A percentile compares a stretch with the other conserved stretches of the same genome.
Evolutionary conservation across 2,888 invertebrate genomes (phyloP).

Genomic region (Cerceris rybyensis): DNA sequence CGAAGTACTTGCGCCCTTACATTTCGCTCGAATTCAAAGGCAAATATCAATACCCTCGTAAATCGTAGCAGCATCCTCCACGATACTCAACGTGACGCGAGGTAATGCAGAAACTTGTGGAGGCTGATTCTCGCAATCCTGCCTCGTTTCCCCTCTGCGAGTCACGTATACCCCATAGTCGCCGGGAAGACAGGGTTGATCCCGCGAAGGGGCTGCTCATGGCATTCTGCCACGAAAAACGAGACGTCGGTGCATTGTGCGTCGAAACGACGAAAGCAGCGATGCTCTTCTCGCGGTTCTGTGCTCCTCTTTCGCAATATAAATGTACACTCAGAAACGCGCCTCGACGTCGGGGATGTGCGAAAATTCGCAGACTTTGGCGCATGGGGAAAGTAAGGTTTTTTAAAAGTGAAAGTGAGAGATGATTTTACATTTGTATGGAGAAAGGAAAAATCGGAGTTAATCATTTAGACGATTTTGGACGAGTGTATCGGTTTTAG

Average conservation of each 20-base stretch:
- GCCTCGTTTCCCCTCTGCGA: slow-evolving; percentile 14
- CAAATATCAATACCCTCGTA: background rate
- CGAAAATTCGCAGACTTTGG: background rate
- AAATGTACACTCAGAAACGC: slow-evolving; percentile 15
- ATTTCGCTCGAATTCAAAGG: too few relatives aligned
- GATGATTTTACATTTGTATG: too few relatives aligned
- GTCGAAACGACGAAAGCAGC: slow-evolving; percentile 44
- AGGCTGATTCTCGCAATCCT: slow-evolving; percentile 9
- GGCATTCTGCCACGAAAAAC: slow-evolving; percentile 50
- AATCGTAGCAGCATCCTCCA: background rate
- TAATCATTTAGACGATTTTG: too few relatives aligned
- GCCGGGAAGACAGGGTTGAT: slow-evolving; percentile 43
- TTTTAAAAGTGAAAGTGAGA: too few relatives aligned
- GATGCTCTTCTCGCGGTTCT: slow-evolving; percentile 44
- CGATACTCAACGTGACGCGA: background rate
- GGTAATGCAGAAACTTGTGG: slow-evolving; percentile 1
- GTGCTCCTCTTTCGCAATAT: background rate
- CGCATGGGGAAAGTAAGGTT: too few relatives aligned
- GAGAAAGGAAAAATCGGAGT: too few relatives aligned
- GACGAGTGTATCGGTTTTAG: too few relatives aligned
- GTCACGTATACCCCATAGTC: slow-evolving; percentile 45
- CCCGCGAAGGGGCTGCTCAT: slow-evolving; percentile 32
- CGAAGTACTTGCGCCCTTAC: too few relatives aligned
- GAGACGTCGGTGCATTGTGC: slow-evolving; percentile 39
- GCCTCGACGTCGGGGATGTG: background rate